A percentile compares a stretch with the other conserved stretches of the same genome.
Evolutionary conservation across 23 tunicate genomes (phyloP).

Genomic region (Halocynthia aurantium): DNA sequence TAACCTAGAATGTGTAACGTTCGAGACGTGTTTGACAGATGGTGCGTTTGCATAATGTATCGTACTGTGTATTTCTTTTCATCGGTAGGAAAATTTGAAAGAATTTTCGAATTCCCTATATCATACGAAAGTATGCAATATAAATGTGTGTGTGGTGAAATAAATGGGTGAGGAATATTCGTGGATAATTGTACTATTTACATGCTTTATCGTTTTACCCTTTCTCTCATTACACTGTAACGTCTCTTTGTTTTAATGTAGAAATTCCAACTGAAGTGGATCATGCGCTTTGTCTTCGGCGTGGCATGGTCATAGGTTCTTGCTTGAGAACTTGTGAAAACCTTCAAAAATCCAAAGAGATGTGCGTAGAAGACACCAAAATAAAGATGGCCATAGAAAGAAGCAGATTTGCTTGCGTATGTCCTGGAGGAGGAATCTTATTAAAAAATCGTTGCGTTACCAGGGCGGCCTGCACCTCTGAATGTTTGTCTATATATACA

Average conservation of each 20-base stretch:
- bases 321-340: conserved; percentile 19
- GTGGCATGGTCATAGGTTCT: conserved; percentile 11
- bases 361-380: background rate
- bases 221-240: too few relatives aligned
- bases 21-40: background rate
- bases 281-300: background rate
- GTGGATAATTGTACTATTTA: too few relatives aligned
- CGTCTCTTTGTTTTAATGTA: too few relatives aligned
- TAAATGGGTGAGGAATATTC: too few relatives aligned
- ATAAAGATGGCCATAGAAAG: too few relatives aligned
- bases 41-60: conserved; percentile 7
- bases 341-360: background rate
- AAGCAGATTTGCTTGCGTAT: conserved; percentile 12
- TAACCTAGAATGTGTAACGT: conserved; percentile 9
- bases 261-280: too few relatives aligned
- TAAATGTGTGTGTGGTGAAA: too few relatives aligned
- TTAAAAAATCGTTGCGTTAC: background rate
- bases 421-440: conserved; percentile 10
- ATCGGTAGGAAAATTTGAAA: too few relatives aligned
- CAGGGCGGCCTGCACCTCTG: background rate
- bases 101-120: too few relatives aligned
- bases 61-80: background rate
- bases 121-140: too few relatives aligned
- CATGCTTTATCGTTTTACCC: too few relatives aligned
- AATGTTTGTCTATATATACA: background rate